Evolutionary conservation across 2,113 vertebrate species (phyloP).

Genomic region (Rattus norvegicus): GRCr8 NC_086019.1:20720001-20720500

Average conservation of each 20-base stretch:
- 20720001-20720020: background rate
- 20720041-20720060: background rate
- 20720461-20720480: background rate
- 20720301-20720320: background rate
- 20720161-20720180: background rate
- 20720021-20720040: background rate
- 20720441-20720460: background rate
- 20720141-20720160: background rate
- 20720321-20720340: background rate
- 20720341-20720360: background rate
- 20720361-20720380: background rate
- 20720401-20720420: background rate
- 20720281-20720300: background rate
- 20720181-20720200: background rate
- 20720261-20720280: background rate
- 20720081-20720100: background rate
- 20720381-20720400: background rate
- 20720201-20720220: background rate
- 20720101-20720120: background rate
- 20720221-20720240: background rate
- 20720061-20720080: background rate
- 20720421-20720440: background rate
- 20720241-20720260: background rate
- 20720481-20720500: background rate
- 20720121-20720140: background rate